Evolutionary conservation across 2,888 invertebrate species (phyloP).

Genomic region (Phania funesta): DNA sequence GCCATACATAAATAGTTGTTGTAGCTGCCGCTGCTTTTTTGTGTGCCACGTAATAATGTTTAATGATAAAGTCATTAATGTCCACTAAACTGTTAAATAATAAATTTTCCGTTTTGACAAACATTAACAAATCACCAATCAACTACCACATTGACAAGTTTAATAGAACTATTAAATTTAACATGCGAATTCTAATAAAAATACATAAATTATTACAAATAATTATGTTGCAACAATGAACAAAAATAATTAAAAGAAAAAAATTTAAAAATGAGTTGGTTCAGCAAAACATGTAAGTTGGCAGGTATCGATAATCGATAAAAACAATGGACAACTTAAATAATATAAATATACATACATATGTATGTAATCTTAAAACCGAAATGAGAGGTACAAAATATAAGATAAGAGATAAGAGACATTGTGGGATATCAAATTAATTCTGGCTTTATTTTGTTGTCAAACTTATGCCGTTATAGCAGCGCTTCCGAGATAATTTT

Average conservation of each 20-base stretch:
- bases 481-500: too few relatives aligned
- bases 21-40: conserved; percentile 1
- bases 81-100: conserved; percentile 46
- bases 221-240: conserved; percentile 31
- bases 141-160: conserved; percentile 51
- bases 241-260: conserved; percentile 2
- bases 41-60: conserved; percentile 47
- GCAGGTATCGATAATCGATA: too few relatives aligned
- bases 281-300: too few relatives aligned
- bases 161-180: conserved; percentile 38
- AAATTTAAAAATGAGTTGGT: not conserved
- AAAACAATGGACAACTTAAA: too few relatives aligned
- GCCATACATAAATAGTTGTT: not conserved
- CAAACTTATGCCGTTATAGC: too few relatives aligned
- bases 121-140: conserved; percentile 55
- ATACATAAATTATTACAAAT: conserved; percentile 36
- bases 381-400: too few relatives aligned
- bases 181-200: conserved; percentile 28
- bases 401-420: too few relatives aligned
- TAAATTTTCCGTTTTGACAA: conserved; percentile 44
- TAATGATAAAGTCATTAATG: conserved; percentile 64
- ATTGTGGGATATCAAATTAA: too few relatives aligned
- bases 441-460: too few relatives aligned
- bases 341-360: too few relatives aligned
- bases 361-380: too few relatives aligned